Percentiles rank a stretch among this genome's conserved stretches.
Conservation (phyloP, 2,797 vertebrate genomes). For the Centroberyx gerrardi region DNA sequence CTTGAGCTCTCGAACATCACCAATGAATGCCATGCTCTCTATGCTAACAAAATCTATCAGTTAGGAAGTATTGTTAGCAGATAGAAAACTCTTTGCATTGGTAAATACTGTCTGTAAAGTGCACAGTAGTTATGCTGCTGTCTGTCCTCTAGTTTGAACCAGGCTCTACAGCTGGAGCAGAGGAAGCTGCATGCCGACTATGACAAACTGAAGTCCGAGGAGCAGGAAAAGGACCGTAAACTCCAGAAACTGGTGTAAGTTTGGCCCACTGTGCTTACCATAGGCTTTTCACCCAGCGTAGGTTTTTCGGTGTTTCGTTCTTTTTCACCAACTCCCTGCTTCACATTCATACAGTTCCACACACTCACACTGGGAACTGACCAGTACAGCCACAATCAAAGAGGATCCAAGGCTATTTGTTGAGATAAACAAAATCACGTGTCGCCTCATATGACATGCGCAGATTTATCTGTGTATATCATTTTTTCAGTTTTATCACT, state of each 20-base stretch:
- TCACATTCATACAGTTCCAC: too few relatives aligned
- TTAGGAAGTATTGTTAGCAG: background rate
- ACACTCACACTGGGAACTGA: too few relatives aligned
- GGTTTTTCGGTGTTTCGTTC: too few relatives aligned
- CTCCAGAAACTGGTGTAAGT: slow-evolving; percentile 94
- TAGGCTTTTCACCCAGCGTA: background rate
- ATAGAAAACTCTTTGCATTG: background rate
- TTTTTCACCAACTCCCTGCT: too few relatives aligned
- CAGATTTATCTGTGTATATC: too few relatives aligned
- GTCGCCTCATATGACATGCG: too few relatives aligned
- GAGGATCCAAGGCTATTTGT: too few relatives aligned
- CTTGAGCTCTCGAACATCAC: background rate
- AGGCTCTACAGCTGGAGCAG: slow-evolving; percentile 93
- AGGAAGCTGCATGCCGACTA: slow-evolving; percentile 92
- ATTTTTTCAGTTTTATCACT: too few relatives aligned
- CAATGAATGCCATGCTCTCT: background rate
- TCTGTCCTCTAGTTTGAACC: slow-evolving; percentile 86
- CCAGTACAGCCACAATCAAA: too few relatives aligned
- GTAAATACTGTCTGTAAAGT: background rate
- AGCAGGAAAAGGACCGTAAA: slow-evolving; percentile 91
- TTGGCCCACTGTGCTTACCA: background rate
- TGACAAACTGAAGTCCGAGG: slow-evolving; percentile 91
- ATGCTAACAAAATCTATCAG: background rate
- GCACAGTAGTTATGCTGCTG: background rate
- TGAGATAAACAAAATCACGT: too few relatives aligned